Percentiles rank a stretch among this genome's conserved stretches.
Evolutionary conservation across 1,140 invertebrate genomes (phyloP).

Genomic region (Cotesia vestalis): DNA sequence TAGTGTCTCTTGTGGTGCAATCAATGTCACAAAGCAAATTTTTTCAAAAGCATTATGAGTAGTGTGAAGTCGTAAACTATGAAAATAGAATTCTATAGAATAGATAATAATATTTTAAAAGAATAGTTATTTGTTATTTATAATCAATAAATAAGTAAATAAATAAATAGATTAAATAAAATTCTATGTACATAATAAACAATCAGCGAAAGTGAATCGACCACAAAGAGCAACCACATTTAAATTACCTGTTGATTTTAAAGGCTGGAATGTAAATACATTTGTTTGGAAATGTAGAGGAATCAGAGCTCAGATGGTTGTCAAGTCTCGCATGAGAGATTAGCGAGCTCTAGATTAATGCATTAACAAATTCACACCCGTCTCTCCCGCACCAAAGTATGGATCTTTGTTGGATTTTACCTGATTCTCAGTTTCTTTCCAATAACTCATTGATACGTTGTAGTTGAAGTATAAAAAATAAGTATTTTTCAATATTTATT

Average conservation of each 20-base stretch:
- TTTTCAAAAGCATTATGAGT: slow-evolving; percentile 15
- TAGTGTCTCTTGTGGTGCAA: slow-evolving; percentile 62
- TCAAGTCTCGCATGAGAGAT: slow-evolving; percentile 60
- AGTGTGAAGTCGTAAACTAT: slow-evolving; percentile 29
- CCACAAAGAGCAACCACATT: slow-evolving; percentile 63
- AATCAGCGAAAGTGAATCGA: slow-evolving; percentile 49
- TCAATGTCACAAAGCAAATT: slow-evolving; percentile 52
- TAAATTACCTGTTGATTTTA: slow-evolving; percentile 61
- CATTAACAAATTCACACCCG: slow-evolving; percentile 60
- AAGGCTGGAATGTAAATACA: slow-evolving; percentile 65
- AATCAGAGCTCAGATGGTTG: slow-evolving; percentile 67
- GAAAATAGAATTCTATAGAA: slow-evolving; percentile 44
- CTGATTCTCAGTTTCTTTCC: slow-evolving; percentile 50
- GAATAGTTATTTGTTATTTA: slow-evolving; percentile 8
- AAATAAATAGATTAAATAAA: slow-evolving; percentile 17
- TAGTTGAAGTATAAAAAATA: slow-evolving; percentile 54
- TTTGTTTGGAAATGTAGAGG: slow-evolving; percentile 65
- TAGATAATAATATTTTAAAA: slow-evolving; percentile 4
- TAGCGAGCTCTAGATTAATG: slow-evolving; percentile 59
- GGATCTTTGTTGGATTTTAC: slow-evolving; percentile 60
- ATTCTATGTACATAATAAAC: slow-evolving; percentile 48
- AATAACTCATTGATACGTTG: slow-evolving; percentile 51
- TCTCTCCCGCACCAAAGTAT: slow-evolving; percentile 67
- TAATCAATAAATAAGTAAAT: neutral
- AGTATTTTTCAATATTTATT: slow-evolving; percentile 20